Base-by-base conservation (phyloP, 2,888 invertebrate genomes). In the Theretra japonica region DNA sequence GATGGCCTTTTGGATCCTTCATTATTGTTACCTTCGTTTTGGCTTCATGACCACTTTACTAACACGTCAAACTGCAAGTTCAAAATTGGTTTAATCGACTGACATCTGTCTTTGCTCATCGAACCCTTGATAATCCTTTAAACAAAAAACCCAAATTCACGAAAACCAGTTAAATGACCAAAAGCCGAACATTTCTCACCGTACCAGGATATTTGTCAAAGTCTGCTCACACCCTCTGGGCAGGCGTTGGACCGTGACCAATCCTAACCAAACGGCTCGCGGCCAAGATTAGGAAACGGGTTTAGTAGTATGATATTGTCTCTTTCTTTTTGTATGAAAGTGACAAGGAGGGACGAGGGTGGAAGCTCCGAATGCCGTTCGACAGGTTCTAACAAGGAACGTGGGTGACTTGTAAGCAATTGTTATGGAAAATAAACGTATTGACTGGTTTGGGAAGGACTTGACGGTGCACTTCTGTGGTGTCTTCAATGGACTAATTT, bases 261-360 rank as follows among this genome's bases (percentile, higher is more conserved):
- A 91, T 89, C 88, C 87, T 88, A 88, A 88, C 88, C 86, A 90
- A 92, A 91, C 88, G 86, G 84, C 91, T 86, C 83, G 86, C 83
- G 89, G 91, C 88, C 74, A 88, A 84, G 87, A 89, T 90, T 90
- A 89, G 79, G 78, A 88, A 90, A 89, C 89, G 75, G 80, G 87
- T 89, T 86, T 53, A 33, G 21, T 57, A 4, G 73, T 59, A 48
- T 50, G 62, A 59, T 70, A n/a, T 69, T 50, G 25, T 85, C 84
- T 75, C 75, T 76, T 70, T 84, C 81, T 75, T 28, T 69, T 21
- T 0, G 59, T 69, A 75, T 11, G 7, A 0, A 2, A 68, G 72
- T 53, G 70, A 73, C 33, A 69, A 77, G 82, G 70, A 76, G 82
- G 81, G 79, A 82, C 72, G 21, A 73, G 68, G 71, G 72, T 69